Conservation (phyloP, 2,113 vertebrate genomes). For the Aptenodytes forsteri region DNA sequence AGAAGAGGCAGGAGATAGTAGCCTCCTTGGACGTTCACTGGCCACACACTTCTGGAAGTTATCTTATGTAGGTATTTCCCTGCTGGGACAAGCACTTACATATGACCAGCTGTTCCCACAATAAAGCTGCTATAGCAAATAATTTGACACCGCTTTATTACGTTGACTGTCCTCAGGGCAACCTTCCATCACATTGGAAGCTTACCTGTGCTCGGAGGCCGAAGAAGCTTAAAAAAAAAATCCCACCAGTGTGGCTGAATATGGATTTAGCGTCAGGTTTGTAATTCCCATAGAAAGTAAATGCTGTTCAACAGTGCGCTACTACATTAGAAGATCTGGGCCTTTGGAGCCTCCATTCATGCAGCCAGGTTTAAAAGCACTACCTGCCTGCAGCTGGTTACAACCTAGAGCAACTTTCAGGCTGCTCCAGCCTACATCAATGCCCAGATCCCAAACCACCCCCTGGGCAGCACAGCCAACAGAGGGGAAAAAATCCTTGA, state of each 20-base stretch:
- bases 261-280: background rate
- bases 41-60: background rate
- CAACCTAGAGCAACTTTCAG: background rate
- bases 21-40: background rate
- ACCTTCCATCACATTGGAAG: background rate
- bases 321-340: background rate
- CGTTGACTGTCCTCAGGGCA: background rate
- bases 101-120: background rate
- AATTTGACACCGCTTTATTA: background rate
- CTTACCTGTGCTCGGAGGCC: background rate
- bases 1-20: background rate
- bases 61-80: background rate
- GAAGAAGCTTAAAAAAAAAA: background rate
- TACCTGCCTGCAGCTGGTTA: background rate
- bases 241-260: background rate
- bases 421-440: background rate
- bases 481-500: background rate
- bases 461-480: fast-evolving
- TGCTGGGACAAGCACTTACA: background rate
- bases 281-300: background rate
- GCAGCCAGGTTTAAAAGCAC: background rate
- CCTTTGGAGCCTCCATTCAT: background rate
- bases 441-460: background rate
- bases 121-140: background rate
- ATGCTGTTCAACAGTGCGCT: background rate